Conservation (phyloP, 2,113 vertebrate genomes). For the Colaptes auratus region DNA sequence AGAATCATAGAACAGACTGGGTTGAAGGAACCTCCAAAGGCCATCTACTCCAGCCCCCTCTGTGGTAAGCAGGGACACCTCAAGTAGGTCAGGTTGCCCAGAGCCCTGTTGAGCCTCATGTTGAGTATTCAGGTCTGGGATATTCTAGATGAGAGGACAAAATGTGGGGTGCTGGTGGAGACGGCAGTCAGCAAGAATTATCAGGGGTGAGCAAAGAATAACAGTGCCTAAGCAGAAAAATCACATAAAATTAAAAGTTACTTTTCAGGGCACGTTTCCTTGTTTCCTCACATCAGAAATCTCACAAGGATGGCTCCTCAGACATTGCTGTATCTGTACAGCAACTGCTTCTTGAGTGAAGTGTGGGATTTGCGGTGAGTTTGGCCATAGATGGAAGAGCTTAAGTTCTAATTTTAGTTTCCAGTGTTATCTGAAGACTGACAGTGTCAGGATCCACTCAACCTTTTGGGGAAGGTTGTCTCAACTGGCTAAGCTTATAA, state of each 20-base stretch:
- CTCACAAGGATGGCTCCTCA: background rate
- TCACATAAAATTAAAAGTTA: background rate
- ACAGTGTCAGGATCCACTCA: rapidly evolving
- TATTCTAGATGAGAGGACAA: background rate
- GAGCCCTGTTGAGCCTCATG: too few relatives aligned
- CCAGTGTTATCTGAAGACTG: background rate
- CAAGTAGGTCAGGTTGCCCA: too few relatives aligned
- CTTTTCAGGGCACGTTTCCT: background rate
- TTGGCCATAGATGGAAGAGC: background rate
- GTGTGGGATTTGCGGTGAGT: background rate
- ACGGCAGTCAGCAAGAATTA: background rate
- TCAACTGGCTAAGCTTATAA: background rate
- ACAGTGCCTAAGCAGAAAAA: background rate
- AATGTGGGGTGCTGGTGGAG: background rate
- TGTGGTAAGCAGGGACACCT: too few relatives aligned
- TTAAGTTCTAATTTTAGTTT: background rate
- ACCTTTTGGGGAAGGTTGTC: background rate
- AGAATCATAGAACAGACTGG: too few relatives aligned
- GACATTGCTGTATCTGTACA: background rate
- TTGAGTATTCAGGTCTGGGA: background rate
- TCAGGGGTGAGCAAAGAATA: background rate
- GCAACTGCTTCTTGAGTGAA: background rate
- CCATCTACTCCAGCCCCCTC: too few relatives aligned
- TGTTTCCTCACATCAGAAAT: background rate
- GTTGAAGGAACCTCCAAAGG: too few relatives aligned